Percentiles rank a stretch among this genome's conserved stretches.
phyloP scores from a whole-genome alignment of 2,113 vertebrate genomes.

The Illadopsis cleaveri region DNA sequence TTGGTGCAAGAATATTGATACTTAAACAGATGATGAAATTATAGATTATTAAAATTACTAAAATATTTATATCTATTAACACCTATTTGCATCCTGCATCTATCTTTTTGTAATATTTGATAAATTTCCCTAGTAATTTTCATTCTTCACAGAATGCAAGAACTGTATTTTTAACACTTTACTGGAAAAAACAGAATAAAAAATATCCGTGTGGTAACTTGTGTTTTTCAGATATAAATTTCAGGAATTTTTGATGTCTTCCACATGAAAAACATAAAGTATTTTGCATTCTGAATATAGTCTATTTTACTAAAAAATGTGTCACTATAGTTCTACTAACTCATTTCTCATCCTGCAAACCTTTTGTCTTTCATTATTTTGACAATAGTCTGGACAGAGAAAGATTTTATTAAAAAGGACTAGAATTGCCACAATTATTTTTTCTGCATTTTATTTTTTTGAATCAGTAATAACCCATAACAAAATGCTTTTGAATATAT shows the following conservation, averaged over 20 bases:
- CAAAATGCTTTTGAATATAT: neutral
- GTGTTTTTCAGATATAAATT: neutral
- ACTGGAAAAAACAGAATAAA: neutral
- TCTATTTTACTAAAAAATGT: neutral
- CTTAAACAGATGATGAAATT: neutral
- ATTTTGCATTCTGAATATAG: neutral
- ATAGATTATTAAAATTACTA: neutral
- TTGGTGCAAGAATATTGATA: neutral
- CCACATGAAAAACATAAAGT: neutral
- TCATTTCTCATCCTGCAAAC: neutral
- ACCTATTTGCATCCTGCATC: neutral
- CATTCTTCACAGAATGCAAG: neutral
- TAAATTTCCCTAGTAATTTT: neutral
- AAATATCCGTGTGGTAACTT: neutral
- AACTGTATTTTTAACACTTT: neutral
- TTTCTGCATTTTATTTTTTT: slow-evolving; percentile 21
- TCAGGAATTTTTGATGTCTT: neutral
- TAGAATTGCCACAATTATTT: neutral
- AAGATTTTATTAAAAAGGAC: neutral
- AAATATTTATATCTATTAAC: neutral
- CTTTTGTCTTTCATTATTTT: neutral
- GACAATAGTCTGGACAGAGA: neutral
- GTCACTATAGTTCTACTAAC: neutral
- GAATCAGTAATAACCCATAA: neutral
- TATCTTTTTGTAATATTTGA: neutral